Base-by-base conservation (phyloP, 2,888 invertebrate genomes). In the Mesochorus sp. region DNA sequence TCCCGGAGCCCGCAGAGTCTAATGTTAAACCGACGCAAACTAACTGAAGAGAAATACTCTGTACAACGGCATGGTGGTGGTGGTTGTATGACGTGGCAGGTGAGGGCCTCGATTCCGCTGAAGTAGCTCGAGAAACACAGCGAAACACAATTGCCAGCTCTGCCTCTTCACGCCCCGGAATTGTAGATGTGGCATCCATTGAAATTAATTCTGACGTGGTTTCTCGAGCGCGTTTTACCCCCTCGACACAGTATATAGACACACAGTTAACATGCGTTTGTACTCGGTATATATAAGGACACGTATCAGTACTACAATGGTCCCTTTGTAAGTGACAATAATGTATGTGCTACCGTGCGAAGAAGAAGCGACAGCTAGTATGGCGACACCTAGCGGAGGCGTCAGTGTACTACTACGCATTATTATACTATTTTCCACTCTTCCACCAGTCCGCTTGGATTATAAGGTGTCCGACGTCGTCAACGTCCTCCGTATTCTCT, bases 171-270 rank as follows among this genome's bases (percentile, higher is more conserved):
- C 28, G 24, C 17, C 24, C 28, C 17, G 26, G 24, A 19, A n/a
- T 26, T 53, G 14, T 47, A 62, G 47, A 57, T 51, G 70, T 70
- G 76, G 57, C 71, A 71, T 57, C 70, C 64, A 71, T 76, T 64
- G 76, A 76, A 76, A 76, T 64, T 57, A 71, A 64, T 49, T 49
- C 49, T 49, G 71, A 76, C 49, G 64, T 62, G 39, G 70, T 47
- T 64, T 28, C 19, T 34, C 37, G n/a, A n/a, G n/a, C n/a, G n/a
- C 44, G 26, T 62, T 49, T 28, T 24, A 44, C 21, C 19, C 28
- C 8, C 17, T 14, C 28, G 34, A 42, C 10, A 42, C 39, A 42
- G 31, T n/a, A 67, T 53, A 19, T n/a, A 8, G 31, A 28, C 6
- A 34, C 10, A 8, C 42, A n/a, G 42, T 24, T 26, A 5, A n/a